These are phyloP conservation scores for Saccopteryx bilineata DNA, from an alignment of 2,113 vertebrate species.

Conservation along the genomic window DNA sequence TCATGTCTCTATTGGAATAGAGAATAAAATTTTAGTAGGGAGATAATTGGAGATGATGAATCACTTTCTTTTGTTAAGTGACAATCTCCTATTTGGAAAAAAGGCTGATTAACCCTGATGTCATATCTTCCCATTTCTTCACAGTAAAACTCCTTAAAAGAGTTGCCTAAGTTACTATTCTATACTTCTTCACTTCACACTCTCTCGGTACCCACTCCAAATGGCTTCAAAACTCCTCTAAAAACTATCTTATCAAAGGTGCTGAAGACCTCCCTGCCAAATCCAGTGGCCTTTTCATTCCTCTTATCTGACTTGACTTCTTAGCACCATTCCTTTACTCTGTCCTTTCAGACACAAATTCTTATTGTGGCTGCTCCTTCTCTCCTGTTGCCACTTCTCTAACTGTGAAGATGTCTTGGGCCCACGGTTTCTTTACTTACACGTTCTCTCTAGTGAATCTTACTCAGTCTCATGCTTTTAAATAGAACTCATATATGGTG, in stretches of 20 bases:
- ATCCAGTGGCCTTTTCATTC: background rate
- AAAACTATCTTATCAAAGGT: background rate
- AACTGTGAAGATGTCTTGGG: background rate
- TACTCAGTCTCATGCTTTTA: background rate
- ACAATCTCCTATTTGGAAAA: background rate
- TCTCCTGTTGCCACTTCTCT: background rate
- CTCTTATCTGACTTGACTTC: background rate
- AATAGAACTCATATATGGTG: background rate
- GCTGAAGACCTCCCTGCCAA: background rate
- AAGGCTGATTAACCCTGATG: background rate
- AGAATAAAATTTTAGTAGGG: slow-evolving; percentile 21
- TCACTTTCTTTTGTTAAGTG: slow-evolving; percentile 14
- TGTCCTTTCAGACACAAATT: background rate
- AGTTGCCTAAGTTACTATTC: background rate
- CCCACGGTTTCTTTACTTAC: background rate
- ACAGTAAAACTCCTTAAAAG: background rate
- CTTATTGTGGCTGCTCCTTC: background rate
- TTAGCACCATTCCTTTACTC: background rate
- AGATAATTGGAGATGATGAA: background rate
- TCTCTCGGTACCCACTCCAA: no score
- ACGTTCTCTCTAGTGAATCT: background rate
- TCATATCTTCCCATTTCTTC: background rate
- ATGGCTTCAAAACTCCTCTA: background rate
- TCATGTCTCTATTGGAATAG: background rate
- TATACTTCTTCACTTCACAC: background rate